These are phyloP conservation scores for Eugnorisma glareosa DNA, from an alignment of 2,888 invertebrate species.

Conservation along the genomic window DNA sequence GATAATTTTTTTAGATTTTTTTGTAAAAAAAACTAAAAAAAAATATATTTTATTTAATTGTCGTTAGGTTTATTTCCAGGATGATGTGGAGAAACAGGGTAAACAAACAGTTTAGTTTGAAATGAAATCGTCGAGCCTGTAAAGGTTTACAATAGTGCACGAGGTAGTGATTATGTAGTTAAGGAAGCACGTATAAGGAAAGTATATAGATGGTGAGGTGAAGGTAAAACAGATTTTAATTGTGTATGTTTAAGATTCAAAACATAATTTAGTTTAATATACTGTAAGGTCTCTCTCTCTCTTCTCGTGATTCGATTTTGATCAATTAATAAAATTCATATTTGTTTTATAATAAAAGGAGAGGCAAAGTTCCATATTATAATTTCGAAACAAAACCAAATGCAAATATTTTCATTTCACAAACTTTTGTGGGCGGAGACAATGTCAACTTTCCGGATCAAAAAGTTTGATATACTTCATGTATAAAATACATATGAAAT, in stretches of 20 bases:
- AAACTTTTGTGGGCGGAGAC: conserved; percentile 12
- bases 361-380: background rate
- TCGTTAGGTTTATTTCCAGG: background rate
- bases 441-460: conserved; percentile 15
- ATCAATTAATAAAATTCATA: background rate
- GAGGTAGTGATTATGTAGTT: background rate
- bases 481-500: conserved; percentile 23
- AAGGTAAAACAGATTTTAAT: background rate
- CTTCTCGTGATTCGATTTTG: no score
- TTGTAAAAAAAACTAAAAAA: background rate
- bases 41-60: no score
- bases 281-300: no score
- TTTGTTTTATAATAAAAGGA: background rate
- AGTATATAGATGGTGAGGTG: no score
- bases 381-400: conserved; percentile 19
- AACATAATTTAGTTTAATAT: background rate
- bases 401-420: conserved; percentile 22
- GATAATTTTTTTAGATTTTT: background rate
- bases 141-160: conserved; percentile 5
- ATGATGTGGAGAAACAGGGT: background rate
- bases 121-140: background rate
- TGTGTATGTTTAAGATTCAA: background rate
- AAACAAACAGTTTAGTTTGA: no score
- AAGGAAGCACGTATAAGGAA: background rate
- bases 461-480: conserved; percentile 25